phyloP scores from a whole-genome alignment of 2,797 vertebrate species.

The Sebastes alutus region DNA sequence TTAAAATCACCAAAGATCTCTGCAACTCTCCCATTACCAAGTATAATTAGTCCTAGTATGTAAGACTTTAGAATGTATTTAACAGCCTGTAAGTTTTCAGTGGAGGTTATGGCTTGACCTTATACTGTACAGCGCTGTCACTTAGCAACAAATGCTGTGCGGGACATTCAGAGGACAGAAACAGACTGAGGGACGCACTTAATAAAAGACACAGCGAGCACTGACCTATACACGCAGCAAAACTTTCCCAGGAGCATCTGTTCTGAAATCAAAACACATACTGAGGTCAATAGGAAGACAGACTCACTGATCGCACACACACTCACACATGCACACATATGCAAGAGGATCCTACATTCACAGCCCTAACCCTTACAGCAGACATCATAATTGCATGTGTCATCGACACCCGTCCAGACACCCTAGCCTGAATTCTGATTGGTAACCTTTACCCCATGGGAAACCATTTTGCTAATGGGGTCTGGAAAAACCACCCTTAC shows the following conservation, averaged over 20 bases:
- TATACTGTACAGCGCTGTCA: slow-evolving; percentile 51
- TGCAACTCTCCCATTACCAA: slow-evolving; percentile 31
- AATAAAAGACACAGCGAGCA: slow-evolving; percentile 55
- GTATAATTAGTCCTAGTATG: slow-evolving; percentile 46
- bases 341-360: neutral
- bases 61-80: slow-evolving; percentile 23
- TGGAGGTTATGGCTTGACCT: slow-evolving; percentile 53
- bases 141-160: slow-evolving; percentile 50
- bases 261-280: slow-evolving; percentile 42
- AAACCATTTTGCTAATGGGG: slow-evolving; percentile 45
- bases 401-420: neutral
- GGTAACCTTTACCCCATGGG: slow-evolving; percentile 13
- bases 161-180: slow-evolving; percentile 63
- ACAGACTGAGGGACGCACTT: slow-evolving; percentile 53
- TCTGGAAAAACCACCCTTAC: slow-evolving; percentile 18
- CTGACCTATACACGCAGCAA: slow-evolving; percentile 48
- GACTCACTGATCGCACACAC: slow-evolving; percentile 13
- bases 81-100: slow-evolving; percentile 30
- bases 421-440: slow-evolving; percentile 25
- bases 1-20: slow-evolving; percentile 22
- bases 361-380: neutral
- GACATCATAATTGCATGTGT: neutral
- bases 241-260: slow-evolving; percentile 69
- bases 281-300: slow-evolving; percentile 43
- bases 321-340: neutral